Conservation (phyloP, 1,140 invertebrate species). For the Lethrus apterus region DNA sequence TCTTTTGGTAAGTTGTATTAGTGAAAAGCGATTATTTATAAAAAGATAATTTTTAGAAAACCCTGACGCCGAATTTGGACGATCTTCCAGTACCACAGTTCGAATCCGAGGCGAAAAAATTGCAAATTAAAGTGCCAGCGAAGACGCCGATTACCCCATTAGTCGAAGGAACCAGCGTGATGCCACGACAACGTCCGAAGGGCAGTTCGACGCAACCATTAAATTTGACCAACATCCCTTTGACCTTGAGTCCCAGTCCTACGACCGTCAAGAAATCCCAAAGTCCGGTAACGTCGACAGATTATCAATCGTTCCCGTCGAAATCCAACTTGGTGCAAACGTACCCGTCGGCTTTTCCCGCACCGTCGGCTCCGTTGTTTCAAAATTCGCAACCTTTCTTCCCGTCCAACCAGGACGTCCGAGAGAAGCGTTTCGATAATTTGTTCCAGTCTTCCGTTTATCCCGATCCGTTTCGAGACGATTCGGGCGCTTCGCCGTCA, state of each 20-base stretch:
- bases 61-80: conserved; percentile 55
- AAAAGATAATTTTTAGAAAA: conserved; percentile 58
- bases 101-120: conserved; percentile 58
- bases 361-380: neutral
- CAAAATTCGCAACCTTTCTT: conserved; percentile 14
- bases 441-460: conserved; percentile 47
- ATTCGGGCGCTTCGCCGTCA: conserved; percentile 18
- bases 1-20: conserved; percentile 58
- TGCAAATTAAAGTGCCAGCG: conserved; percentile 44
- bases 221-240: conserved; percentile 40
- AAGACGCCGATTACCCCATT: conserved; percentile 44
- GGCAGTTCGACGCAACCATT: conserved; percentile 44
- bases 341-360: neutral
- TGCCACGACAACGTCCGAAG: conserved; percentile 78
- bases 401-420: conserved; percentile 7
- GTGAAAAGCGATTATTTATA: no score
- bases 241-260: conserved; percentile 46
- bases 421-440: conserved; percentile 32
- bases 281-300: conserved; percentile 30
- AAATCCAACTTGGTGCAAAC: conserved; percentile 14
- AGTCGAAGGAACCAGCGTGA: conserved; percentile 73
- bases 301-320: conserved; percentile 7
- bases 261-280: conserved; percentile 38
- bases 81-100: conserved; percentile 55
- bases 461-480: conserved; percentile 55